Percentiles rank a stretch among this genome's conserved stretches.
Conservation (phyloP, 2,888 invertebrate genomes). For the Drosophila prolongata region DNA sequence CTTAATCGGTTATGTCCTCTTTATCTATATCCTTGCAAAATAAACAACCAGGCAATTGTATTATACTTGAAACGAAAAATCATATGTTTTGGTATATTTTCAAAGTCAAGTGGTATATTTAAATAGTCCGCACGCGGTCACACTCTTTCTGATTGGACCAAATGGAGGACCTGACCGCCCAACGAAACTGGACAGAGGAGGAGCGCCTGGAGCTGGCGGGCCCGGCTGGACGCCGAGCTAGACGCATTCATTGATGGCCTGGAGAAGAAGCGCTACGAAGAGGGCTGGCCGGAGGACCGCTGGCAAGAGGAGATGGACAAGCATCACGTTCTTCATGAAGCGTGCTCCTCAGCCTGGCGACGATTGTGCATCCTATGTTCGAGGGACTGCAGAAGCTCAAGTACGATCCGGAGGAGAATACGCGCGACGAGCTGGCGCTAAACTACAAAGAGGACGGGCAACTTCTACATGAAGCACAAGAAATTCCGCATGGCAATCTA, state of each 20-base stretch:
- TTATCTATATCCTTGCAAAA: too few relatives aligned
- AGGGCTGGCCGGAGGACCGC: conserved; percentile 93
- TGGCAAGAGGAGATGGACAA: conserved; percentile 96
- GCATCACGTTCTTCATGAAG: conserved; percentile 97
- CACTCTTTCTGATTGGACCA: conserved; percentile 9
- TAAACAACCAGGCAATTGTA: too few relatives aligned
- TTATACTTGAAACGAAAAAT: too few relatives aligned
- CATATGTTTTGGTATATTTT: background rate
- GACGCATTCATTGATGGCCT: conserved; percentile 91
- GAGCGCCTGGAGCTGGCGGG: conserved; percentile 90
- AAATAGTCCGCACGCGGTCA: background rate
- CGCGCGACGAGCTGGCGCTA: conserved; percentile 92
- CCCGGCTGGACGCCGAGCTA: conserved; percentile 91
- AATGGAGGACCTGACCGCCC: conserved; percentile 30
- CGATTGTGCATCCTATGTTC: conserved; percentile 91
- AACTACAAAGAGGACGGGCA: conserved; percentile 98
- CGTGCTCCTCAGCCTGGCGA: conserved; percentile 88
- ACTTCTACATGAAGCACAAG: conserved; percentile 96
- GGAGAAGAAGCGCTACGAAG: conserved; percentile 88
- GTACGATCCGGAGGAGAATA: conserved; percentile 95
- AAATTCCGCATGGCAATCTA: conserved; percentile 95
- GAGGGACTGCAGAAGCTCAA: conserved; percentile 97
- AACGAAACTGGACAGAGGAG: conserved; percentile 87
- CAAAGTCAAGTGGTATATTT: background rate
- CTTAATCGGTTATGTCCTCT: too few relatives aligned